Evolutionary conservation across 2,113 vertebrate species (phyloP).

Genomic region (Tenebrosternarchus preto): DNA sequence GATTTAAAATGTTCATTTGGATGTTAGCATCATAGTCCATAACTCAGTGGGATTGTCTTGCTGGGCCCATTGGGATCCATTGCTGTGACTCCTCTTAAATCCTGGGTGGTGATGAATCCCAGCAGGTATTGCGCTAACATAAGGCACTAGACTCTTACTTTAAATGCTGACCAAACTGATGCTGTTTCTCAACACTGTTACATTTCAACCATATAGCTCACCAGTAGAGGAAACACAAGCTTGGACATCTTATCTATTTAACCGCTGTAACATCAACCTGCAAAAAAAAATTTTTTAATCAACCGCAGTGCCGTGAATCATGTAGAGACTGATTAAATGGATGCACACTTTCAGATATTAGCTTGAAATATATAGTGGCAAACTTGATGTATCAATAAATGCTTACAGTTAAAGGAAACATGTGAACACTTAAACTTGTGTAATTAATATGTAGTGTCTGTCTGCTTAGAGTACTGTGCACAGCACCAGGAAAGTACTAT

Average conservation of each 20-base stretch:
- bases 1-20: constrained; percentile 23
- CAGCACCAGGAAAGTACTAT: no score
- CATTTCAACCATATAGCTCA: constrained; percentile 58
- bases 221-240: constrained; percentile 58
- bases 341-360: background rate
- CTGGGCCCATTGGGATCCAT: background rate
- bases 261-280: constrained; percentile 61
- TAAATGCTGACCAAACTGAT: constrained; percentile 20
- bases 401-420: background rate
- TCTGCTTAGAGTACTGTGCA: background rate
- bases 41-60: background rate
- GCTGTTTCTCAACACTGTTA: constrained; percentile 1
- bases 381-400: background rate
- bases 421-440: no score
- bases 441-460: background rate
- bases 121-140: background rate
- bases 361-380: background rate
- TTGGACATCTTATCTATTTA: constrained; percentile 70
- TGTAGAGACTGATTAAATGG: background rate
- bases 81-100: constrained; percentile 15
- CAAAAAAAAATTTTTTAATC: constrained; percentile 12
- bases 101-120: constrained; percentile 6
- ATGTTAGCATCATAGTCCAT: background rate
- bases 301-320: background rate
- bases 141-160: constrained; percentile 8